Conservation (phyloP, 2,888 invertebrate species). For the Zonitis immaculata region DNA sequence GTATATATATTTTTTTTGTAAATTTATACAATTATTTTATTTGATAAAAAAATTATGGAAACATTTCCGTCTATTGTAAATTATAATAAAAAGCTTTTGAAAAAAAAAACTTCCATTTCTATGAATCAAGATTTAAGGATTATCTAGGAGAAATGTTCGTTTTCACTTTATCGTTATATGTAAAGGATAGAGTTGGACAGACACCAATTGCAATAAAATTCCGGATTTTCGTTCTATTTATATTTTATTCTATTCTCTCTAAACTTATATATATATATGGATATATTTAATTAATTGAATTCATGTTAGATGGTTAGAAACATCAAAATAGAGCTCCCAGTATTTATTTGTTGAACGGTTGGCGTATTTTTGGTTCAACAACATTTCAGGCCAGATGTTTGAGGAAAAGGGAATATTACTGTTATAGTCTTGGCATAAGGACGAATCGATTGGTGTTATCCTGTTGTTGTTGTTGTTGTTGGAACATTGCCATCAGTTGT, state of each 20-base stretch:
- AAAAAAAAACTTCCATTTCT: background rate
- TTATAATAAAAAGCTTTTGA: background rate
- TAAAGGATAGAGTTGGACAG: background rate
- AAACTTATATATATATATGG: too few species aligned
- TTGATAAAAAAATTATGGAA: background rate
- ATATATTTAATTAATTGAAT: background rate
- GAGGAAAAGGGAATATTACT: background rate
- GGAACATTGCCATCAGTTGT: background rate
- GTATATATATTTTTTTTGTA: background rate
- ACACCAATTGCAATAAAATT: background rate
- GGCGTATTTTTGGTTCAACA: background rate
- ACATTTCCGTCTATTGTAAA: background rate
- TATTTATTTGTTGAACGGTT: background rate
- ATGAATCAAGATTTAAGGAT: background rate
- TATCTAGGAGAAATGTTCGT: background rate
- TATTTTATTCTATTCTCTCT: background rate
- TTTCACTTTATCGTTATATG: background rate
- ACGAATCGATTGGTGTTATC: background rate
- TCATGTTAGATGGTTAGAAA: too few species aligned
- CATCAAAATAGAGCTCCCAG: too few species aligned
- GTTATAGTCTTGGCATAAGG: background rate
- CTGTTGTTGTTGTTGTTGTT: background rate
- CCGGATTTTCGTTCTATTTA: too few species aligned
- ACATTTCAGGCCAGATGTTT: background rate
- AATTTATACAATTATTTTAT: background rate